phyloP scores from a whole-genome alignment of 2,113 vertebrate species.

The Chaetops frenatus region DNA sequence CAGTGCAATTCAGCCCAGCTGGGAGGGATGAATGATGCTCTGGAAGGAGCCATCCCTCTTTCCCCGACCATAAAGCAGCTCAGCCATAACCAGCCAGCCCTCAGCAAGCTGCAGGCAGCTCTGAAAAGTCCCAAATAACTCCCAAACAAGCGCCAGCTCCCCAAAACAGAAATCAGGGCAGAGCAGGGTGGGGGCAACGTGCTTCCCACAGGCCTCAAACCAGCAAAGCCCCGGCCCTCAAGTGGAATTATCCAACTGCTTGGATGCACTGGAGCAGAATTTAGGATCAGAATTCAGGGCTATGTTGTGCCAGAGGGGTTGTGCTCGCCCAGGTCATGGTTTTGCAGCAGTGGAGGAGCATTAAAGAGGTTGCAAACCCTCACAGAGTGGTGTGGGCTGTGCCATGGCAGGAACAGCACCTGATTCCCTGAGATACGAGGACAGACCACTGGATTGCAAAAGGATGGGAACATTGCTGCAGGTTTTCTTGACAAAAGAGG shows the following conservation, averaged over 20 bases:
- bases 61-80: not conserved
- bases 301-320: not conserved
- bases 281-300: not conserved
- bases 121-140: not conserved
- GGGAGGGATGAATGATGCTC: slow-evolving; percentile 30
- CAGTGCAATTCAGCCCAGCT: not conserved
- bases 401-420: not conserved
- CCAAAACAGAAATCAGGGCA: not conserved
- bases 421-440: not conserved
- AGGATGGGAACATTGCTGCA: not conserved
- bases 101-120: slow-evolving; percentile 24
- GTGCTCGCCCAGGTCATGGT: fast-evolving
- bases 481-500: not conserved
- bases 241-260: not conserved
- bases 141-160: not conserved
- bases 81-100: not conserved
- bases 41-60: not conserved
- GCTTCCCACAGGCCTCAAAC: not conserved
- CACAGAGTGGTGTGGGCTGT: not conserved
- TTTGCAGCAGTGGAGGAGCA: not conserved
- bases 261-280: not conserved
- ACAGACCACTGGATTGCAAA: not conserved
- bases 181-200: not conserved
- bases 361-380: not conserved
- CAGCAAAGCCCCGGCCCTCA: fast-evolving